A percentile compares a stretch with the other conserved stretches of the same genome.
These are phyloP conservation scores for Anguilla pacifica DNA, from an alignment of 2,797 vertebrate species.

Conservation along the genomic window DNA sequence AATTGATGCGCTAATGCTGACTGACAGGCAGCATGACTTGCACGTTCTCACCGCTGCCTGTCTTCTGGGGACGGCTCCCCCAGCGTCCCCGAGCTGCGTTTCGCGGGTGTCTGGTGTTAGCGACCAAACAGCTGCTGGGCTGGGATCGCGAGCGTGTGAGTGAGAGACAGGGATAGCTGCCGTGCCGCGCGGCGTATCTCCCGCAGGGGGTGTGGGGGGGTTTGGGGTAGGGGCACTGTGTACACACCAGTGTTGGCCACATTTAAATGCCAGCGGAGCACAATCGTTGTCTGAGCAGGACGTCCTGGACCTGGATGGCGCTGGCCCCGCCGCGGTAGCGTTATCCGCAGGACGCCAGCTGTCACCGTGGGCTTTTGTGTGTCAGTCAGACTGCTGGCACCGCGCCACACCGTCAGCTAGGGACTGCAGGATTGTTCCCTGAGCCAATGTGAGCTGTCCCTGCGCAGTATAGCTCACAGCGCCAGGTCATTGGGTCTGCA, in stretches of 20 bases:
- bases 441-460: neutral
- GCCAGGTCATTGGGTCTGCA: neutral
- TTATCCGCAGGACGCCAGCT: constrained; percentile 4
- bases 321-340: neutral
- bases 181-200: neutral
- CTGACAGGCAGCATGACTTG: constrained; percentile 5
- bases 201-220: neutral
- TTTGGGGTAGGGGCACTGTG: neutral
- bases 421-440: neutral
- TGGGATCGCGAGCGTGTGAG: neutral
- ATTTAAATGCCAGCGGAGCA: neutral
- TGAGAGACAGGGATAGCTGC: neutral
- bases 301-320: neutral
- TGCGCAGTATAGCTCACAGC: neutral
- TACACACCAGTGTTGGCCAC: neutral
- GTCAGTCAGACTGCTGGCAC: constrained; percentile 13
- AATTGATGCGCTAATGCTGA: neutral
- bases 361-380: constrained; percentile 5
- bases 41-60: constrained; percentile 11
- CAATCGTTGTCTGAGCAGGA: neutral
- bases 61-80: neutral
- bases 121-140: neutral
- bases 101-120: neutral
- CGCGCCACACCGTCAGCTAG: neutral
- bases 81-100: neutral